A percentile compares a stretch with the other conserved stretches of the same genome.
phyloP scores from a whole-genome alignment of 2,888 invertebrate species.

The Campoplex capitator region DNA sequence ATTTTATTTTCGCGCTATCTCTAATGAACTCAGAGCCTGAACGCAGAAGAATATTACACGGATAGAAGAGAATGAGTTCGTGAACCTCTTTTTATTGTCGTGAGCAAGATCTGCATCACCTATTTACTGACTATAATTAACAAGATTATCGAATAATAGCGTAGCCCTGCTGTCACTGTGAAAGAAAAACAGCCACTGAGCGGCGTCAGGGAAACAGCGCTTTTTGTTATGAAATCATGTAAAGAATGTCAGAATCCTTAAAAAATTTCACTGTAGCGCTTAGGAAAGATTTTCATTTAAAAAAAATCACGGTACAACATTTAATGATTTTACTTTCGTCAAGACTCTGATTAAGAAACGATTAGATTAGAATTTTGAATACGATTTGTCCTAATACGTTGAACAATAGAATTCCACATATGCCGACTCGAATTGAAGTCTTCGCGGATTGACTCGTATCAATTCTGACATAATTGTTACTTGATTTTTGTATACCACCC shows the following conservation, averaged over 20 bases:
- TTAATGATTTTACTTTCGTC: neutral
- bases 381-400: neutral
- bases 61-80: conserved; percentile 17
- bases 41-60: neutral
- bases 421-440: neutral
- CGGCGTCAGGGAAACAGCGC: neutral
- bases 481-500: conserved; percentile 17
- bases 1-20: neutral
- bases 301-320: neutral
- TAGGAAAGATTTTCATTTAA: neutral
- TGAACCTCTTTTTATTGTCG: conserved; percentile 22
- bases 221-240: neutral
- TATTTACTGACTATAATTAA: conserved; percentile 16
- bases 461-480: conserved; percentile 12
- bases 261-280: neutral
- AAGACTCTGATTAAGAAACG: neutral
- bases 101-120: neutral
- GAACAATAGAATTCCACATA: neutral
- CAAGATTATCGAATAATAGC: conserved; percentile 14
- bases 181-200: neutral
- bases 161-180: neutral
- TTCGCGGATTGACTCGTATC: neutral
- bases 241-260: neutral
- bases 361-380: neutral
- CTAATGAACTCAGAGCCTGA: conserved; percentile 9